A percentile compares a stretch with the other conserved stretches of the same genome.
Evolutionary conservation across 2,888 invertebrate genomes (phyloP).

Genomic region (Sminthurinus aureus): DNA sequence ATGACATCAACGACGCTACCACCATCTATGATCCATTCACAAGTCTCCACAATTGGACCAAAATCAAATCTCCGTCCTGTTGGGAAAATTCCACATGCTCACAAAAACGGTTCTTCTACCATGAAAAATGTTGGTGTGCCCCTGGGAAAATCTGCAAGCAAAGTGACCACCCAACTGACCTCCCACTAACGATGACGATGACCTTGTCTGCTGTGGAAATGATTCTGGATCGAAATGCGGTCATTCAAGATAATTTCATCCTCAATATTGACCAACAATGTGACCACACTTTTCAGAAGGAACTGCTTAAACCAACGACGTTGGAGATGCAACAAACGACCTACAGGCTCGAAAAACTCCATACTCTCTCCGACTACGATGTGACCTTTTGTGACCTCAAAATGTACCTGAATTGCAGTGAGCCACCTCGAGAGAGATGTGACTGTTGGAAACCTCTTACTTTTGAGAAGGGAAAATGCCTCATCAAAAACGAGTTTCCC

Average conservation of each 20-base stretch:
- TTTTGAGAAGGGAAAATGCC: slow-evolving; percentile 21
- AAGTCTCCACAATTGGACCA: slow-evolving; percentile 21
- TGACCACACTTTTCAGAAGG: slow-evolving; percentile 16
- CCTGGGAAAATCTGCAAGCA: not conserved
- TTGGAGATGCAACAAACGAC: not conserved
- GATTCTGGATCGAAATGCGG: slow-evolving; percentile 25
- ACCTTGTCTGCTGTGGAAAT: not conserved
- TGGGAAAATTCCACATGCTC: not conserved
- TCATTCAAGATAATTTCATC: slow-evolving; percentile 24
- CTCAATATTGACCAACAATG: slow-evolving; percentile 21
- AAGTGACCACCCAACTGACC: not conserved
- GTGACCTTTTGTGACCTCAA: slow-evolving; percentile 19
- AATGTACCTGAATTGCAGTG: slow-evolving; percentile 21
- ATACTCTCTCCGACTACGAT: slow-evolving; percentile 12
- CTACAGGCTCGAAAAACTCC: not conserved
- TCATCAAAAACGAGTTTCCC: slow-evolving; percentile 26
- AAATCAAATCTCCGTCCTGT: slow-evolving; percentile 6
- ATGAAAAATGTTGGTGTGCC: slow-evolving; percentile 26
- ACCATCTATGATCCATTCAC: slow-evolving; percentile 9
- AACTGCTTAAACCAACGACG: not conserved
- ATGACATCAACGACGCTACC: slow-evolving; percentile 21
- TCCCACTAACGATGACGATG: too few relatives aligned
- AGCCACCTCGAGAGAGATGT: not conserved
- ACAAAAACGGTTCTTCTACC: slow-evolving; percentile 11
- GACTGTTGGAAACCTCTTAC: slow-evolving; percentile 24